Evolutionary conservation across 64 coral and sea anemone genomes (phyloP), one percentile per base, ranked within the genome.

Genomic region (Actinia tenebrosa): DNA sequence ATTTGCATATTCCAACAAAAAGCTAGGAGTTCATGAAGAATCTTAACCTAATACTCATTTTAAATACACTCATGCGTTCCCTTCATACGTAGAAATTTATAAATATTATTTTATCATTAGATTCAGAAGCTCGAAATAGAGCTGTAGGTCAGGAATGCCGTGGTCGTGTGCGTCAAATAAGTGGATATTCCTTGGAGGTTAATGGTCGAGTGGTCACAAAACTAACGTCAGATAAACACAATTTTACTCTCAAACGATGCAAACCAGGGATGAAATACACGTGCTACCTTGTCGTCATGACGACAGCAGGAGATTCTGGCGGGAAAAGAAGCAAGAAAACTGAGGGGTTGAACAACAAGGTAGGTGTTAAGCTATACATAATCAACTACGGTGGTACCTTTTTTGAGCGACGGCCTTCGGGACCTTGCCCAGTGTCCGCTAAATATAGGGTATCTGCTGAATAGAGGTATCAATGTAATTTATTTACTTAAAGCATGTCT

Each of bases 181-280:
- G 82, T 17, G 94, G 90, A 44, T 95, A 89, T 59, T 84, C 83
- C 16, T 44, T 95, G 56, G 90, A 92, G 58, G 88, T 92, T 15
- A 95, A 95, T 53, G 91, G 87, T 1, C 94, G 94, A 53, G 78
- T 87, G 55, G 66, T 52, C 80, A 68, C 90, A 1, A 72, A 91
- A 80, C 64, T 95, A 25, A 45, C 44, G 15, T 44, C 94, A 26
- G 86, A 52, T 23, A 86, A 89, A 63, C 84, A 25, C 53, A 80
- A 2, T 3, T 87, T 87, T 59, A 89, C 86, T 13, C 19, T 95
- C 17, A 92, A 80, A 61, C 87, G 90, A 64, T 95, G 94, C 64
- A 91, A 92, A 43, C 91, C 87, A 10, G 61, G 94, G 5, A 89
- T 89, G 27, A 95, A 95, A 55, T 95, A 95, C 37, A 87, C 94